Conservation (phyloP, 2,888 invertebrate genomes). For the Pandemis cinnamomeana region DNA sequence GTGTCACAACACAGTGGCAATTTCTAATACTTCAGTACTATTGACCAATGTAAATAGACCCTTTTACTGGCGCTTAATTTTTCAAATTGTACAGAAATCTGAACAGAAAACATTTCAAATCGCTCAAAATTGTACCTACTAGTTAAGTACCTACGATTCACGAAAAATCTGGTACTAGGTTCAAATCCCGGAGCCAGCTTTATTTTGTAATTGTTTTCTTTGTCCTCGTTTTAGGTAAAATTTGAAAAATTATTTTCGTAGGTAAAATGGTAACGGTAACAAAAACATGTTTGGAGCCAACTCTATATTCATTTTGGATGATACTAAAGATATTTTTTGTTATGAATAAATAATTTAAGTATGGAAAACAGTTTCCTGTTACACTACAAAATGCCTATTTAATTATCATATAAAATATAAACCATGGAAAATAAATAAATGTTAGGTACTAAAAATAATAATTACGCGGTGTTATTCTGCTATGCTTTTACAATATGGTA, state of each 20-base stretch:
- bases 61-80: neutral
- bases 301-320: constrained; percentile 4
- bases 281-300: too few species aligned
- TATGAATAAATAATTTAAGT: neutral
- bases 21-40: neutral
- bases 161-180: too few species aligned
- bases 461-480: neutral
- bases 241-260: too few species aligned
- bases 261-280: too few species aligned
- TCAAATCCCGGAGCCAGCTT: too few species aligned
- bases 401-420: neutral
- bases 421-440: neutral
- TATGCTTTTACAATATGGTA: neutral
- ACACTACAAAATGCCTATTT: neutral
- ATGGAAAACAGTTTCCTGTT: neutral
- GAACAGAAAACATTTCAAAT: too few species aligned
- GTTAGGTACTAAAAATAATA: neutral
- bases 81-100: too few species aligned
- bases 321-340: neutral
- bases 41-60: neutral
- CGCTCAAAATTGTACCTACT: too few species aligned
- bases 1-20: neutral
- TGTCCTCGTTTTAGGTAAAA: too few species aligned
- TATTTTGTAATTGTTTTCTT: too few species aligned
- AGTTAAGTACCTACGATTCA: too few species aligned